These are phyloP conservation scores for Natator depressus DNA, from an alignment of 2,113 vertebrate genomes.

Conservation along the genomic window DNA sequence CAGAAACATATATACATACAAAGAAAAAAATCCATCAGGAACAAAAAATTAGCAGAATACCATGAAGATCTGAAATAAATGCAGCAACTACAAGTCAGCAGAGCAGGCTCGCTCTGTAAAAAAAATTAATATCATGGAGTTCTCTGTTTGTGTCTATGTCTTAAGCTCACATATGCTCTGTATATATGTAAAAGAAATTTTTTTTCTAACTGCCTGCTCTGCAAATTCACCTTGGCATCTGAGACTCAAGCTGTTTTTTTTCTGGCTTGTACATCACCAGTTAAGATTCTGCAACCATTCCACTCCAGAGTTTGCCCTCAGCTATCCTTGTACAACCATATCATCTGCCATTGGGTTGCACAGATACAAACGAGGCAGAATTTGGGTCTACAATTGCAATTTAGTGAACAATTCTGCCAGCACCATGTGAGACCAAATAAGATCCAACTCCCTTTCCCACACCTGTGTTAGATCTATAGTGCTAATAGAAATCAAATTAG, in stretches of 20 bases:
- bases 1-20: neutral
- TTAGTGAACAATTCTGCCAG: neutral
- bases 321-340: neutral
- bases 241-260: constrained; percentile 1
- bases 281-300: constrained; percentile 2
- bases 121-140: neutral
- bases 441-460: neutral
- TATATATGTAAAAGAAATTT: neutral
- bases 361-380: neutral
- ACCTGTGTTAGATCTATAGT: neutral
- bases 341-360: neutral
- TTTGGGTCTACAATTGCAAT: neutral
- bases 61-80: neutral
- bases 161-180: constrained; percentile 17
- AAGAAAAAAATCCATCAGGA: neutral
- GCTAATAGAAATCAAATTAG: neutral
- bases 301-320: neutral
- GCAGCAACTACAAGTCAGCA: neutral
- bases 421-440: neutral
- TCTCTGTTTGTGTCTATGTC: neutral
- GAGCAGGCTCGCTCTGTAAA: neutral
- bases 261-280: constrained; percentile 9
- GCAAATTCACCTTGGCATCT: neutral
- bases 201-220: neutral
- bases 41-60: accelerated